Evolutionary conservation across 2,797 vertebrate species (phyloP).

Genomic region (Schizopygopsis pylzovi): DNA sequence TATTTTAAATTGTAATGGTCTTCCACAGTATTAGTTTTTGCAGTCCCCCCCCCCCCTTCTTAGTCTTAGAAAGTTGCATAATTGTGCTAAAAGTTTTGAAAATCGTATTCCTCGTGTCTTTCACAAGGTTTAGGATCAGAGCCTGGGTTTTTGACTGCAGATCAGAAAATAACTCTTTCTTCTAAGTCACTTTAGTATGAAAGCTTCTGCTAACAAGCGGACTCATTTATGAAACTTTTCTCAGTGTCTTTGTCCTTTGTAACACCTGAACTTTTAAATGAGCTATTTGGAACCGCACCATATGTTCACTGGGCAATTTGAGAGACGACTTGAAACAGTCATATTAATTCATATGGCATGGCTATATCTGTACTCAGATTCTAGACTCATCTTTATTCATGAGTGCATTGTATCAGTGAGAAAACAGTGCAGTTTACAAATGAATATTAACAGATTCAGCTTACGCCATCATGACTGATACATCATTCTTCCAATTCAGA

Average conservation of each 20-base stretch:
- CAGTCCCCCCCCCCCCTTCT: background rate
- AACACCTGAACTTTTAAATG: slow-evolving; percentile 31
- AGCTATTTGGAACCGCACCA: background rate
- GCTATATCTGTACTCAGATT: slow-evolving; percentile 23
- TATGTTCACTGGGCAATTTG: slow-evolving; percentile 30
- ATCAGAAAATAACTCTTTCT: background rate
- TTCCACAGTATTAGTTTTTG: too few relatives aligned
- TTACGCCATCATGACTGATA: background rate
- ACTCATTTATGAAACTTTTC: slow-evolving; percentile 12
- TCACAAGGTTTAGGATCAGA: background rate
- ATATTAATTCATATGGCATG: slow-evolving; percentile 32
- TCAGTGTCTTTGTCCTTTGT: slow-evolving; percentile 4
- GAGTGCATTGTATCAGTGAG: slow-evolving; percentile 8
- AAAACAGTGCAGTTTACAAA: background rate
- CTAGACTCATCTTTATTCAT: slow-evolving; percentile 36
- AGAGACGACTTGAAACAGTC: slow-evolving; percentile 19
- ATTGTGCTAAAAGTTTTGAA: background rate
- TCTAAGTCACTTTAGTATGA: slow-evolving; percentile 1
- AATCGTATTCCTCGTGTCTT: background rate
- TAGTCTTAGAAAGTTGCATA: background rate
- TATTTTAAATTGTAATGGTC: background rate
- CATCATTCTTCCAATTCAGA: background rate
- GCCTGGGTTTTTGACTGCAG: background rate
- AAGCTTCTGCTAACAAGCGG: slow-evolving; percentile 3
- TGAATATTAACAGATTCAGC: slow-evolving; percentile 8